Percentiles rank a stretch among this genome's conserved stretches.
phyloP scores from a whole-genome alignment of 2,797 vertebrate species.

The Eurystomus glaucurus region DNA sequence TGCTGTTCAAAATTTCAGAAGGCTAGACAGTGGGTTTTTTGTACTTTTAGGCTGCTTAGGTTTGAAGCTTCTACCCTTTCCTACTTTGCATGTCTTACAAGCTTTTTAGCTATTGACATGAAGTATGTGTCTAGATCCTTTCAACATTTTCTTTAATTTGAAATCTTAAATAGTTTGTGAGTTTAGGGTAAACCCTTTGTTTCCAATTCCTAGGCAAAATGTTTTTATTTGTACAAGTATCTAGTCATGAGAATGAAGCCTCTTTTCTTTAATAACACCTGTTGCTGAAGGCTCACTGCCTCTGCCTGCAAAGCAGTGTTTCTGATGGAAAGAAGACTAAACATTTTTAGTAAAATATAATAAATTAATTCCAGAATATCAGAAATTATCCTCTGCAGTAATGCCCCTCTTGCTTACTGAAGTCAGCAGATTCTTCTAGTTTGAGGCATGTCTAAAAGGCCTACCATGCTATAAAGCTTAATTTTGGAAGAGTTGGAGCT shows the following conservation, averaged over 20 bases:
- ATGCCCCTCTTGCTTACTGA: neutral
- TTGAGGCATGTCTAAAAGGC: neutral
- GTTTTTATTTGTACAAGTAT: neutral
- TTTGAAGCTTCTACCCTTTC: neutral
- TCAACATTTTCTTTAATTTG: neutral
- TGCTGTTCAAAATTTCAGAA: neutral
- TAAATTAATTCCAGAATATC: neutral
- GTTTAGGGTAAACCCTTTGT: neutral
- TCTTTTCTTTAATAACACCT: neutral
- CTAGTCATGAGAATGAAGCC: neutral
- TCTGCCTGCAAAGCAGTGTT: rapidly evolving
- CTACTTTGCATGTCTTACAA: neutral
- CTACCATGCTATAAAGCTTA: neutral
- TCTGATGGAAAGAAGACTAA: neutral
- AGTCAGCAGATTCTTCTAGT: neutral
- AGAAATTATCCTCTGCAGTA: neutral
- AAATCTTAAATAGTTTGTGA: neutral
- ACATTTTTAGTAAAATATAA: neutral
- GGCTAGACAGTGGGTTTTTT: neutral
- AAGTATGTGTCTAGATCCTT: neutral
- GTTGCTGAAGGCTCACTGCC: neutral
- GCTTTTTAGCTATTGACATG: neutral
- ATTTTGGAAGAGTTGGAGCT: neutral
- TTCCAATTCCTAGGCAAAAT: neutral
- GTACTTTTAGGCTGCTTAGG: neutral